Conservation (phyloP, 2,888 invertebrate genomes). For the Phaonia tiefii region DNA sequence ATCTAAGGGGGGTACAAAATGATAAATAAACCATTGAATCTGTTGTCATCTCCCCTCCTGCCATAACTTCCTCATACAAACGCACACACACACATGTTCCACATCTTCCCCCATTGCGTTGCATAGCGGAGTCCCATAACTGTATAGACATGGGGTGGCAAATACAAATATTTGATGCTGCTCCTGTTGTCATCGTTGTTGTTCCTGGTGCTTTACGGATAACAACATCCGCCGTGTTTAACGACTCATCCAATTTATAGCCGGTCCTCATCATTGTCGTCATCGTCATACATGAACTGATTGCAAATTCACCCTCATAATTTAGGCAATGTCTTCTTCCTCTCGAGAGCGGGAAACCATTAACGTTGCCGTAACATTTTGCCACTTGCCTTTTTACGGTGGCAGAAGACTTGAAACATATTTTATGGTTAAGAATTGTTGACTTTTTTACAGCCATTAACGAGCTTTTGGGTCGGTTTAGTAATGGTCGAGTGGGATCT, state of each 20-base stretch:
- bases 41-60: slow-evolving; percentile 26
- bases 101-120: not conserved
- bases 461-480: slow-evolving; percentile 25
- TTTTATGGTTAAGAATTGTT: slow-evolving; percentile 72
- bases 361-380: slow-evolving; percentile 33
- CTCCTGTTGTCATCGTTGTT: not conserved
- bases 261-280: slow-evolving; percentile 23
- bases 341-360: slow-evolving; percentile 1
- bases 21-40: slow-evolving; percentile 58
- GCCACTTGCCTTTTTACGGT: slow-evolving; percentile 8
- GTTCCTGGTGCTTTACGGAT: slow-evolving; percentile 59
- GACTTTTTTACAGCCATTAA: slow-evolving; percentile 62
- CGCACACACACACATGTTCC: not conserved
- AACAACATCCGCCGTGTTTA: slow-evolving; percentile 67
- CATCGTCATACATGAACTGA: slow-evolving; percentile 46
- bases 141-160: slow-evolving; percentile 48
- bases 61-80: not conserved
- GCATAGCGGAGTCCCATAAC: too few species aligned
- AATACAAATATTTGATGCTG: slow-evolving; percentile 9
- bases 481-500: slow-evolving; percentile 36
- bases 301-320: slow-evolving; percentile 63
- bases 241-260: slow-evolving; percentile 64
- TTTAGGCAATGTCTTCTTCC: slow-evolving; percentile 33
- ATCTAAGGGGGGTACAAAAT: slow-evolving; percentile 44
- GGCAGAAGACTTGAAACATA: slow-evolving; percentile 71